Evolutionary conservation across 1,140 invertebrate species (phyloP).

Genomic region (Scaptomyza graminum): DNA sequence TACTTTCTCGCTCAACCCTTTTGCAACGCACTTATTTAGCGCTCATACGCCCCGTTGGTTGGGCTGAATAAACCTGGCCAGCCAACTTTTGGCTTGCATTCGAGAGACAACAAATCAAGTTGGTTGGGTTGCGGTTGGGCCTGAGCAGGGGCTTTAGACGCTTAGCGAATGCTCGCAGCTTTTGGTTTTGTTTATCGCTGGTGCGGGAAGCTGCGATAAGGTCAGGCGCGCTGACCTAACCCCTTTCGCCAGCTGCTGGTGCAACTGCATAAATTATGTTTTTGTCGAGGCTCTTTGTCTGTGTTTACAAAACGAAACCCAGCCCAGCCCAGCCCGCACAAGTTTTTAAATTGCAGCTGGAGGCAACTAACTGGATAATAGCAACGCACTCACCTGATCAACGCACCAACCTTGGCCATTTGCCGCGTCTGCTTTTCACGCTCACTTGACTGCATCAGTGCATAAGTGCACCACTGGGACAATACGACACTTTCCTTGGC

Average conservation of each 20-base stretch:
- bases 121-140: slow-evolving; percentile 6
- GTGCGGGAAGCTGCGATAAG: slow-evolving; percentile 13
- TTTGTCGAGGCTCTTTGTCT: slow-evolving; percentile 9
- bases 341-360: slow-evolving; percentile 61
- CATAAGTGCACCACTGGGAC: background rate
- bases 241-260: slow-evolving; percentile 4
- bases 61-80: background rate
- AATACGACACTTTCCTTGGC: background rate
- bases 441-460: slow-evolving; percentile 43
- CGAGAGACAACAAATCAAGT: slow-evolving; percentile 12
- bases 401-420: slow-evolving; percentile 6
- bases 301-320: background rate
- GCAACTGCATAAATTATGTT: slow-evolving; percentile 57
- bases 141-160: background rate
- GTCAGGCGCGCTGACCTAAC: slow-evolving; percentile 17
- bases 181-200: slow-evolving; percentile 52
- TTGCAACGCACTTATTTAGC: slow-evolving; percentile 71
- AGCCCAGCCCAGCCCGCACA: slow-evolving; percentile 14
- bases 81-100: slow-evolving; percentile 13
- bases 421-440: slow-evolving; percentile 30
- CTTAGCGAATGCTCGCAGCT: slow-evolving; percentile 9
- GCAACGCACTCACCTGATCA: slow-evolving; percentile 8
- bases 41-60: slow-evolving; percentile 74
- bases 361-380: slow-evolving; percentile 14
- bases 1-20: slow-evolving; percentile 12